These are phyloP conservation scores for Pseudoips prasinana DNA, from an alignment of 2,888 invertebrate genomes.

Conservation along the genomic window DNA sequence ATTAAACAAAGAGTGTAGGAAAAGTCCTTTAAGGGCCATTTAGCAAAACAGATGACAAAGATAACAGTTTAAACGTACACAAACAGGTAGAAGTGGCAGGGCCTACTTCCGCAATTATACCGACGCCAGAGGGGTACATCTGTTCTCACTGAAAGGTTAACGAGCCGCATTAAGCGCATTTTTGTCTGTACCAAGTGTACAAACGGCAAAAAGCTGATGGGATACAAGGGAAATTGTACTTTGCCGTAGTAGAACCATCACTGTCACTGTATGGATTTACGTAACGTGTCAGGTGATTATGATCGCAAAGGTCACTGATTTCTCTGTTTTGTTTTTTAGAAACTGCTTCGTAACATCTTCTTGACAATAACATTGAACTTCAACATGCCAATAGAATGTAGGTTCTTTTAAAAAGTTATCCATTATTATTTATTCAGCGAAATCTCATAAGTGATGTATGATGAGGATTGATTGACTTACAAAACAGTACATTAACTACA, in stretches of 20 bases:
- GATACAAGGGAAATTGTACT: conserved; percentile 43
- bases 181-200: conserved; percentile 46
- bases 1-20: conserved; percentile 32
- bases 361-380: conserved; percentile 1
- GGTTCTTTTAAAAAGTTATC: no score
- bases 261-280: conserved; percentile 26
- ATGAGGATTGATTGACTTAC: no score
- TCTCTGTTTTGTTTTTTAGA: conserved; percentile 8
- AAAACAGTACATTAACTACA: no score
- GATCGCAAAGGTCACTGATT: conserved; percentile 11
- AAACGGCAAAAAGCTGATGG: conserved; percentile 49
- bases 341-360: background rate
- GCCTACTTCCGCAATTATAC: conserved; percentile 64
- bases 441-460: no score
- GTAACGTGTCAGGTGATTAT: conserved; percentile 17
- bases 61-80: conserved; percentile 34
- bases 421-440: no score
- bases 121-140: conserved; percentile 53
- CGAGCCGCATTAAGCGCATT: conserved; percentile 50
- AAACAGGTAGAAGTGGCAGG: conserved; percentile 26
- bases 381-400: no score
- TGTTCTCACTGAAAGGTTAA: conserved; percentile 66
- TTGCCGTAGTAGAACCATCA: conserved; percentile 20
- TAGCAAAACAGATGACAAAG: conserved; percentile 39
- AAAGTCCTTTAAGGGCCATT: conserved; percentile 34